Evolutionary conservation across 2,113 vertebrate genomes (phyloP), one percentile per base, ranked within the genome.

Genomic region (Strigops habroptila): DNA sequence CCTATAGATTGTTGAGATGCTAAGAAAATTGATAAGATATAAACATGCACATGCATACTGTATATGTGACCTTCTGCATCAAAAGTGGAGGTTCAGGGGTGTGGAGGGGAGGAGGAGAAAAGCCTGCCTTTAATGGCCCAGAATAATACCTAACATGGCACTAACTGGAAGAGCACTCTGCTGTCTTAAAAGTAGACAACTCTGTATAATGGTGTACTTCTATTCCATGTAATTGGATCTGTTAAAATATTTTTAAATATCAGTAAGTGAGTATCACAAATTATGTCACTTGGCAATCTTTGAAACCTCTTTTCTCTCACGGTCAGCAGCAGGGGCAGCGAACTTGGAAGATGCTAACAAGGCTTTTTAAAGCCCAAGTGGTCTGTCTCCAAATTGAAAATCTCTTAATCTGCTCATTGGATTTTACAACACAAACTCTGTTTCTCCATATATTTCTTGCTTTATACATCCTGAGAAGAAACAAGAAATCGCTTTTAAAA

Each of bases 191-290:
- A 60, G 52, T 31, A 79, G 79, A n/a, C 21, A 80, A 35, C 19
- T 78, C n/a, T 70, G 43, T 84, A 62, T 82, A 93, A 81, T 28
- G 44, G 7, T n/a, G 86, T 84, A 43, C n/a, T 67, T 76, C 77
- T 69, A 75, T 69, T 86, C 73, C 21, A 55, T 0, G 1, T 79
- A 90, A 96, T n/a, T 91, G 10, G 46, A 91, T 93, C 75, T 60
- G 35, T 82, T 82, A 84, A 96, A 94, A 93, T 71, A 77, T 33
- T 53, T 91, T 77, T 49, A 79, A 77, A 44, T 90, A 91, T 71
- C 65, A 71, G 44, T 68, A 44, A 91, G 21, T 37, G 27, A 75
- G 37, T 52, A 81, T 75, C 69, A 77, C 12, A 84, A 68, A 86
- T 73, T 68, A 44, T 79, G 25, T 64, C 76, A 59, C 52, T 74